Conservation (phyloP, 2,113 vertebrate species). For the Petrocephalus zakoni region DNA sequence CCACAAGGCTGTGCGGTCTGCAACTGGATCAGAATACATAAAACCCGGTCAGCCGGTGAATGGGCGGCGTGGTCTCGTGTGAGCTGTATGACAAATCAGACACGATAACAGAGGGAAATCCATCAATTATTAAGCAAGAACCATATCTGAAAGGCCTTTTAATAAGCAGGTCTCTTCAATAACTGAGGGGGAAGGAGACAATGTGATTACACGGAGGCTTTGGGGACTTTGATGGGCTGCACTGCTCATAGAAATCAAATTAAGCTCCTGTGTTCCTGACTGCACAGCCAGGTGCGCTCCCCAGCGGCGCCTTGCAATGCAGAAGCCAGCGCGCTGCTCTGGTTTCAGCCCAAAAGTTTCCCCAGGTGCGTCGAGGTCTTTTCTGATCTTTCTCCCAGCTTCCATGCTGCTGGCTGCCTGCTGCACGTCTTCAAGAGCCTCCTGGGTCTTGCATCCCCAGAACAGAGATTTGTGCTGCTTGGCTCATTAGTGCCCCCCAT, state of each 20-base stretch:
- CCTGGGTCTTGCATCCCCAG: background rate
- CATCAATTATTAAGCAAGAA: conserved; percentile 14
- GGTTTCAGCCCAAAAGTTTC: background rate
- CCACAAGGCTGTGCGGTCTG: background rate
- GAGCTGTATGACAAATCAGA: conserved; percentile 19
- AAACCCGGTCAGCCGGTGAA: background rate
- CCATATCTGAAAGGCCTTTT: conserved; percentile 19
- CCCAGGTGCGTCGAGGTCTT: background rate
- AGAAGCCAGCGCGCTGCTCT: background rate
- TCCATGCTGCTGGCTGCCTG: background rate
- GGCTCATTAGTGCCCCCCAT: background rate
- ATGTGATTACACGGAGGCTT: background rate
- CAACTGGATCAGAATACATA: background rate
- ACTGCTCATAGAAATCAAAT: background rate
- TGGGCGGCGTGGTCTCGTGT: background rate
- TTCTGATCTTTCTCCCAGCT: background rate
- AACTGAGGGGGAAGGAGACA: background rate
- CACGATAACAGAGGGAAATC: conserved; percentile 4
- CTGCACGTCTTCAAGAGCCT: background rate
- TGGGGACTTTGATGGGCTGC: background rate
- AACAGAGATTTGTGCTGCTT: background rate
- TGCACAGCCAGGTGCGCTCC: background rate
- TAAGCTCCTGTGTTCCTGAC: background rate
- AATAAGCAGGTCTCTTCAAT: background rate
- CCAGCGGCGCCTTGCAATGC: background rate